Conservation (phyloP, 2,113 vertebrate species). For the Egretta garzetta region DNA sequence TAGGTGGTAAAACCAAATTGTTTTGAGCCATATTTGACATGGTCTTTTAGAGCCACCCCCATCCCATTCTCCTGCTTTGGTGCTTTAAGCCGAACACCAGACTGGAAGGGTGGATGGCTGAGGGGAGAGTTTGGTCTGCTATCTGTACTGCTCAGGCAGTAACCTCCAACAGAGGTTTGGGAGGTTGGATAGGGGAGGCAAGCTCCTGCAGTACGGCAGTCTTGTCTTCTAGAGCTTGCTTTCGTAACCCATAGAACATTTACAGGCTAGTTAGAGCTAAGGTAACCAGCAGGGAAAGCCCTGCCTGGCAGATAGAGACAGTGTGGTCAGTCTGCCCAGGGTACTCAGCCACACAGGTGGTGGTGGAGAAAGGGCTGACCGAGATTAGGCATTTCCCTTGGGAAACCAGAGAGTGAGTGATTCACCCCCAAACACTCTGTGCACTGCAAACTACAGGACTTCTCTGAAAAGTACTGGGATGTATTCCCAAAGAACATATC, state of each 20-base stretch:
- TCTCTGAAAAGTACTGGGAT: neutral
- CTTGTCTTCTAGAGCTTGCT: neutral
- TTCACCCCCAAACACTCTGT: neutral
- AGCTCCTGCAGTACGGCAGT: neutral
- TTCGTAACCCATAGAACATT: neutral
- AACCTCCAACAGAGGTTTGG: rapidly evolving
- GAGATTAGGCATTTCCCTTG: neutral
- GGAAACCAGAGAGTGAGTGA: neutral
- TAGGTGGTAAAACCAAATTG: neutral
- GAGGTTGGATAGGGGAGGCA: too few species aligned
- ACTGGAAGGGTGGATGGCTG: neutral
- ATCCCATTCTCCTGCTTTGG: neutral
- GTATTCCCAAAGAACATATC: neutral
- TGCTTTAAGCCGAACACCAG: neutral
- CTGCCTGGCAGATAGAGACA: neutral
- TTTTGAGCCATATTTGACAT: neutral
- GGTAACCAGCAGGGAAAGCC: neutral
- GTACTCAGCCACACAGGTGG: neutral
- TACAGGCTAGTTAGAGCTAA: neutral
- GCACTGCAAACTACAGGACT: neutral
- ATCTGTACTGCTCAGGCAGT: neutral
- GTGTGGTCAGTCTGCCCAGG: neutral
- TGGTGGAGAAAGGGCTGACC: neutral
- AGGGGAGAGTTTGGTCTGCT: neutral
- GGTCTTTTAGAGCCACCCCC: neutral